Conservation (phyloP, 2,113 vertebrate species). For the Oriolus oriolus region DNA sequence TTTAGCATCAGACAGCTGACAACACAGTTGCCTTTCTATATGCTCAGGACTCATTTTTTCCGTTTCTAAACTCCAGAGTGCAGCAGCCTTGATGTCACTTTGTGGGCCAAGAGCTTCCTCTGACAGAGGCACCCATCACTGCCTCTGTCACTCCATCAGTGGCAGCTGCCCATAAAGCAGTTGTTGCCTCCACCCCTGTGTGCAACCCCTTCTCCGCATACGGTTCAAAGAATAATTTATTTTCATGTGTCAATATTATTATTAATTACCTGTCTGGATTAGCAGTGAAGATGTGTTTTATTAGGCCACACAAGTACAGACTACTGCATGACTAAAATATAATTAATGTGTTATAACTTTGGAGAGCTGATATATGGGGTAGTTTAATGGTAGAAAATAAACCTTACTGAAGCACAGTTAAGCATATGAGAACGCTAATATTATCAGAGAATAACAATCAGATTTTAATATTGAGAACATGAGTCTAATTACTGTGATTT, state of each 20-base stretch:
- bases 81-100: neutral
- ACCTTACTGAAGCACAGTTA: slow-evolving; percentile 41
- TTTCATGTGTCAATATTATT: slow-evolving; percentile 23
- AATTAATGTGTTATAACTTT: slow-evolving; percentile 16
- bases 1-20: neutral
- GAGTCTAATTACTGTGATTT: slow-evolving; percentile 22
- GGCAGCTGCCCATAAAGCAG: neutral
- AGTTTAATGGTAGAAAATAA: slow-evolving; percentile 31
- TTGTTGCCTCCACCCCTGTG: neutral
- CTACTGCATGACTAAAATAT: slow-evolving; percentile 15
- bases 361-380: neutral
- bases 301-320: neutral
- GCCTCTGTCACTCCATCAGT: neutral
- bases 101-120: neutral
- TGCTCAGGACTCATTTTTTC: neutral
- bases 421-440: slow-evolving; percentile 14
- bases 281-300: slow-evolving; percentile 9
- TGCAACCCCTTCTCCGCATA: neutral
- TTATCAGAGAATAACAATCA: slow-evolving; percentile 39
- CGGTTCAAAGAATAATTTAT: neutral
- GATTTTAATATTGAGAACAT: slow-evolving; percentile 31
- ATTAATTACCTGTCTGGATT: slow-evolving; percentile 42
- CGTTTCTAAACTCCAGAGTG: neutral
- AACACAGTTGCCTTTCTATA: neutral
- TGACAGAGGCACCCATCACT: neutral